Evolutionary conservation across 2,113 vertebrate species (phyloP).

Genomic region (Desmodus rotundus): DNA sequence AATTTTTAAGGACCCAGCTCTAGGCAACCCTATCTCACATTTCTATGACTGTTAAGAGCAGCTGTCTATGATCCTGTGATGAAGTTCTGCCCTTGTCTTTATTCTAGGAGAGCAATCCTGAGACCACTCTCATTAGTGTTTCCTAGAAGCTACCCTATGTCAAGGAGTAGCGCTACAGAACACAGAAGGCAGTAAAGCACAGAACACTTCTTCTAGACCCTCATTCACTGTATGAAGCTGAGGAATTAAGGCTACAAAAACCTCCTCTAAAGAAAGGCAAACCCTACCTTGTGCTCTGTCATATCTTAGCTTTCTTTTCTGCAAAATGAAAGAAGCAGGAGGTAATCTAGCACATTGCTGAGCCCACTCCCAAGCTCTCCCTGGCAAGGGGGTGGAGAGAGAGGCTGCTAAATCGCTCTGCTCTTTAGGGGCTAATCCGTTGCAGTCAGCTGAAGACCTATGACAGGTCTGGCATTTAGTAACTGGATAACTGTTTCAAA

Average conservation of each 20-base stretch:
- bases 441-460: constrained; percentile 75
- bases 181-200: neutral
- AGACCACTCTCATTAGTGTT: neutral
- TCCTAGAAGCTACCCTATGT: neutral
- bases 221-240: neutral
- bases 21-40: neutral
- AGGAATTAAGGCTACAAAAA: neutral
- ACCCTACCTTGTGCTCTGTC: neutral
- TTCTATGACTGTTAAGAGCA: neutral
- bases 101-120: neutral
- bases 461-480: constrained; percentile 77
- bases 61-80: neutral
- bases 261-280: neutral
- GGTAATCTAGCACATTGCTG: neutral
- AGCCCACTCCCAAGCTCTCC: constrained; percentile 50
- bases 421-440: constrained; percentile 75
- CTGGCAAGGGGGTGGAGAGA: constrained; percentile 18
- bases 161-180: neutral
- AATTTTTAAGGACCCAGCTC: neutral
- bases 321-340: neutral
- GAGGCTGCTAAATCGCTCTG: constrained; percentile 61
- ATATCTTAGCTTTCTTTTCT: neutral
- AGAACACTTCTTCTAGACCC: neutral
- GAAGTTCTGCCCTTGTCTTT: neutral
- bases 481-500: constrained; percentile 78